phyloP scores from a whole-genome alignment of 2,797 vertebrate genomes.

The Aythya fuligula region DNA sequence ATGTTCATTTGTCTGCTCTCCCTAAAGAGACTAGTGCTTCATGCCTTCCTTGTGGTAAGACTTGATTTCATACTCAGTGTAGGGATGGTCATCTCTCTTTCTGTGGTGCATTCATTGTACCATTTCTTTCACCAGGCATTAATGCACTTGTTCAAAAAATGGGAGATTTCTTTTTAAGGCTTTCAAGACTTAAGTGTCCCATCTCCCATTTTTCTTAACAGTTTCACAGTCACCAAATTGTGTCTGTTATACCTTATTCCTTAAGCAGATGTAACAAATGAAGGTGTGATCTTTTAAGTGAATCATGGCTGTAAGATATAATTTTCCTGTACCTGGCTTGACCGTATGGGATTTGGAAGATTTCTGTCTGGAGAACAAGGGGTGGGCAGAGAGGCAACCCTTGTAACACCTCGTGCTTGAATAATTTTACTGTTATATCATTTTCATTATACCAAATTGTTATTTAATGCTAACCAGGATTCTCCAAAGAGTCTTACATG shows the following conservation, averaged over 20 bases:
- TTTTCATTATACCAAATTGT: background rate
- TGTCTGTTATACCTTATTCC: background rate
- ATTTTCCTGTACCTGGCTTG: background rate
- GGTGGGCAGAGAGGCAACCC: background rate
- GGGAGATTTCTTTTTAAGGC: background rate
- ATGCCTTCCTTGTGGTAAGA: background rate
- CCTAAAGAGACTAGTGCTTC: background rate
- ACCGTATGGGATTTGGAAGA: background rate
- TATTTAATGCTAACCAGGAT: background rate
- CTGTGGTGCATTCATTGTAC: background rate
- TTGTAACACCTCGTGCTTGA: background rate
- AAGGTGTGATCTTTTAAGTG: background rate
- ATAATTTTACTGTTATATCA: background rate
- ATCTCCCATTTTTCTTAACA: background rate
- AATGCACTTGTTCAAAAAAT: background rate
- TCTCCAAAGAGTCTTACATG: background rate
- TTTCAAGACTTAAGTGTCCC: accelerated
- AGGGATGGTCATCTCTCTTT: background rate
- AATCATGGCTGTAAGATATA: background rate
- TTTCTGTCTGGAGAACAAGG: background rate
- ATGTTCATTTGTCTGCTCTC: background rate
- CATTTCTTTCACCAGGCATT: background rate
- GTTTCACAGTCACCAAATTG: background rate
- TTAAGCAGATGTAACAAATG: background rate
- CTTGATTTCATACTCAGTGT: background rate